Percentiles rank a stretch among this genome's conserved stretches.
Evolutionary conservation across 1,140 invertebrate genomes (phyloP).

Genomic region (Drosophila rufa): DNA sequence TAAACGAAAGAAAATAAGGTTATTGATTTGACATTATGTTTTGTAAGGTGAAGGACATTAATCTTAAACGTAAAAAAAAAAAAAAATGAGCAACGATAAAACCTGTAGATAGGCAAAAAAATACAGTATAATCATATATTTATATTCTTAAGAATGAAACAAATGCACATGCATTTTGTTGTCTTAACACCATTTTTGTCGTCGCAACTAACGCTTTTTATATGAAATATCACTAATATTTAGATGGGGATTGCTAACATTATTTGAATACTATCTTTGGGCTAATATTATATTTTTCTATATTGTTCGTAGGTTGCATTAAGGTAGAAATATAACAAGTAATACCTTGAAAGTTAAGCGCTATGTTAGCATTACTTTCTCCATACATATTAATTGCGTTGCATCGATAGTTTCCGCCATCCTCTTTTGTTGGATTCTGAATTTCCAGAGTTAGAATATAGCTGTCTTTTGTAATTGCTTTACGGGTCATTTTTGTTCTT

Average conservation of each 20-base stretch:
- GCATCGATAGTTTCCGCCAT: conserved; percentile 99
- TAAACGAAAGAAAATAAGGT: not conserved
- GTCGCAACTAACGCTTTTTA: conserved; percentile 2
- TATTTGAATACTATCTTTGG: not conserved
- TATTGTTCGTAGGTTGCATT: conserved; percentile 1
- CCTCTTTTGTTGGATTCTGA: conserved; percentile 95
- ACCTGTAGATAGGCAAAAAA: not conserved
- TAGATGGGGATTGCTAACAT: conserved; percentile 1
- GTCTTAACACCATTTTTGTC: not conserved
- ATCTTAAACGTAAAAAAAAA: not conserved
- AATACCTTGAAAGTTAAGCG: conserved; percentile 99
- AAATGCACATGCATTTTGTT: conserved; percentile 7
- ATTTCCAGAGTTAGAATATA: conserved; percentile 97
- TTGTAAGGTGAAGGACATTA: not conserved
- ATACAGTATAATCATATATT: not conserved
- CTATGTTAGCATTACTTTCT: conserved; percentile 99
- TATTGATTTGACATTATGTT: not conserved
- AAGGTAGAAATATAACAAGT: conserved; percentile 28
- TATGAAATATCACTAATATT: not conserved
- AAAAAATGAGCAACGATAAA: not conserved
- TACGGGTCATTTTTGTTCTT: conserved; percentile 94
- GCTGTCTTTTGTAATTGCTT: conserved; percentile 94
- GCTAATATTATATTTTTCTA: conserved; percentile 2
- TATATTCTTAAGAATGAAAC: not conserved
- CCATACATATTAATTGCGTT: conserved; percentile 99